Evolutionary conservation across 1,140 invertebrate genomes (phyloP).

Genomic region (Cyclina sinensis): DNA sequence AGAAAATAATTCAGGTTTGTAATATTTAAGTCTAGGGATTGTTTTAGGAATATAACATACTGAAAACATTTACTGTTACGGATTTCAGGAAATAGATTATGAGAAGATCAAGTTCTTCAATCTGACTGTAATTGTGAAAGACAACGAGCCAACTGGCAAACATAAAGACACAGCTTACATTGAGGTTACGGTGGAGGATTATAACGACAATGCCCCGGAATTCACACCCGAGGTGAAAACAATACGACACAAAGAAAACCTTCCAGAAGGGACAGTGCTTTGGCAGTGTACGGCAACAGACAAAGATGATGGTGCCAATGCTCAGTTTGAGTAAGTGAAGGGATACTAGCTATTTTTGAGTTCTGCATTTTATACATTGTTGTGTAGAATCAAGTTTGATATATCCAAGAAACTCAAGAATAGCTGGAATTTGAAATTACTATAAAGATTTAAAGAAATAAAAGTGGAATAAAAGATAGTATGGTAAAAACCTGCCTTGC

Average conservation of each 20-base stretch:
- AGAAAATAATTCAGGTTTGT: no score
- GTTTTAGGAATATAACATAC: no score
- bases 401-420: no score
- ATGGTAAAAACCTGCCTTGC: no score
- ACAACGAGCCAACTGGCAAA: conserved; percentile 69
- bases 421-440: no score
- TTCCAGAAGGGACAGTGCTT: conserved; percentile 69
- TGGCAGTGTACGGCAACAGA: conserved; percentile 76
- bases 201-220: conserved; percentile 80
- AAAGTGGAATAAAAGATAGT: no score
- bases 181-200: conserved; percentile 79
- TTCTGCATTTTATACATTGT: no score
- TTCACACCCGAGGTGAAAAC: conserved; percentile 73
- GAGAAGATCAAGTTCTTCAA: conserved; percentile 78
- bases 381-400: no score
- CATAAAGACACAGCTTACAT: conserved; percentile 78
- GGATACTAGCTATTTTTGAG: no score
- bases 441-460: no score
- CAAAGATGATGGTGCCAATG: conserved; percentile 78
- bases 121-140: conserved; percentile 78
- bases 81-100: conserved; percentile 78
- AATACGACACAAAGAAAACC: conserved; percentile 71
- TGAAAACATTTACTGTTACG: no score
- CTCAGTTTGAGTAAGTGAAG: conserved; percentile 77
- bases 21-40: no score